These are phyloP conservation scores for Macaria notata DNA, from an alignment of 2,888 invertebrate species.

Conservation along the genomic window DNA sequence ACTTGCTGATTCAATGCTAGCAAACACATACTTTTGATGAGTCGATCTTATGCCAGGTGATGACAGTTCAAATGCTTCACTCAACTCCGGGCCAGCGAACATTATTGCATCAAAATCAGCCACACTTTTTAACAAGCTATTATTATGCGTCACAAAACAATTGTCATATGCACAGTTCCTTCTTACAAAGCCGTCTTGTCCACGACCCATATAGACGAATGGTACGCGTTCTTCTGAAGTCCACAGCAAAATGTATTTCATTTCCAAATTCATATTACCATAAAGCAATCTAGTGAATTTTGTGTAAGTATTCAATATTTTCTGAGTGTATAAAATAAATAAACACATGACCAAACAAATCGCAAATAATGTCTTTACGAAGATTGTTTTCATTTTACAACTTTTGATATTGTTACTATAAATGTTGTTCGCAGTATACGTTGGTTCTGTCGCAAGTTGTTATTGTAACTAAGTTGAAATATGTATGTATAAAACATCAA, in stretches of 20 bases:
- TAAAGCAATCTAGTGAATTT: too few species aligned
- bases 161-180: slow-evolving; percentile 55
- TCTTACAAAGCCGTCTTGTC: slow-evolving; percentile 44
- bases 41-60: slow-evolving; percentile 48
- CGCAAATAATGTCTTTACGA: too few species aligned
- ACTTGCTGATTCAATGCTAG: slow-evolving; percentile 57
- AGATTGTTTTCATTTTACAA: too few species aligned
- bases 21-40: slow-evolving; percentile 61
- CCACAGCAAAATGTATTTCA: slow-evolving; percentile 56
- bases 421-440: too few species aligned
- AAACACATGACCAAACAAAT: too few species aligned
- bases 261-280: background rate
- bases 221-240: slow-evolving; percentile 43
- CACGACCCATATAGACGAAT: slow-evolving; percentile 45
- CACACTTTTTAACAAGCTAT: slow-evolving; percentile 35
- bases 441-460: too few species aligned
- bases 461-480: too few species aligned
- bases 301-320: too few species aligned
- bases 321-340: too few species aligned
- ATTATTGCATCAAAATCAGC: slow-evolving; percentile 57
- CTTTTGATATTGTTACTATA: too few species aligned
- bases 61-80: slow-evolving; percentile 12
- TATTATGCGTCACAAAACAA: slow-evolving; percentile 56
- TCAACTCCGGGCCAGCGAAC: slow-evolving; percentile 55
- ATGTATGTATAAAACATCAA: too few species aligned